phyloP scores from a whole-genome alignment of 2,113 vertebrate species.

The Hystrix cristata region DNA sequence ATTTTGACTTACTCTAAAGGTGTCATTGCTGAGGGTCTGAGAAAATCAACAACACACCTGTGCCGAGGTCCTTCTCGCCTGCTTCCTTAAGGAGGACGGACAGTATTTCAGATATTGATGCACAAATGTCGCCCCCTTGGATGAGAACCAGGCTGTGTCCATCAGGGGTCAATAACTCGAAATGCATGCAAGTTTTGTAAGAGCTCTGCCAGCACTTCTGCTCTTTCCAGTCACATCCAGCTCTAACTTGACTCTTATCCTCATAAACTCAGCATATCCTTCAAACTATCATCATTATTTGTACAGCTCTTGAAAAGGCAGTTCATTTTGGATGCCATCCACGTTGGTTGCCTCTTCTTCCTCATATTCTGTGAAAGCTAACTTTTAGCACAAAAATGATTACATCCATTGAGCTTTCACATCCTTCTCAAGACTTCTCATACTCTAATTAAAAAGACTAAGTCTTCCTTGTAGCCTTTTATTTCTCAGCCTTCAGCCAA shows the following conservation, averaged over 20 bases:
- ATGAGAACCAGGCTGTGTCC: not conserved
- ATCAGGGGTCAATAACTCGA: not conserved
- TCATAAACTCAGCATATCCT: not conserved
- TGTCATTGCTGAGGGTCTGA: not conserved
- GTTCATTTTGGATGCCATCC: not conserved
- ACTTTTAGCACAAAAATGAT: not conserved
- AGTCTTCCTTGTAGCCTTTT: not conserved
- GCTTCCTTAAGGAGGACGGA: not conserved
- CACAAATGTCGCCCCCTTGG: fast-evolving
- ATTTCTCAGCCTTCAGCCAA: not conserved
- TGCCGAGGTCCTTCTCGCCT: not conserved
- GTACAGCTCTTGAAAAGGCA: not conserved
- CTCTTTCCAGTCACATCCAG: not conserved
- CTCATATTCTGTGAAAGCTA: not conserved
- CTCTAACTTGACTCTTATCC: not conserved
- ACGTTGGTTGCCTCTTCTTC: too few species aligned
- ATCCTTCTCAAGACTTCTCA: not conserved
- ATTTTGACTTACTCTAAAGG: not conserved
- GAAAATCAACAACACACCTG: not conserved
- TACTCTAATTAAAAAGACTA: not conserved
- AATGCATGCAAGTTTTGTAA: too few species aligned
- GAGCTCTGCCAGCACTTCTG: not conserved
- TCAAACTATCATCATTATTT: not conserved
- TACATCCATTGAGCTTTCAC: not conserved
- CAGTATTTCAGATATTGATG: not conserved